Evolutionary conservation across 2,888 invertebrate genomes (phyloP).

Genomic region (Lasius platythorax): DNA sequence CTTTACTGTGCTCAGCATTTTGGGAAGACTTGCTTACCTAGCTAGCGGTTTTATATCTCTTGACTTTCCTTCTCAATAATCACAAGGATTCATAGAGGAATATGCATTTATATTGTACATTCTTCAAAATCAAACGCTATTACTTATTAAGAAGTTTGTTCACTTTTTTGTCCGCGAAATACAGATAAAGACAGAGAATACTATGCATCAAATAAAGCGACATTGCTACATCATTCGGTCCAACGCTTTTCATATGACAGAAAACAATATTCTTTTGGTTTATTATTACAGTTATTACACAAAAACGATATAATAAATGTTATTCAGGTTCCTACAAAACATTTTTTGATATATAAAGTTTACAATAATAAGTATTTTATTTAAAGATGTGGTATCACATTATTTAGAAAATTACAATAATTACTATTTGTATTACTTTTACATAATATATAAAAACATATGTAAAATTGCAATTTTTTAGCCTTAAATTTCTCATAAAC

Average conservation of each 20-base stretch:
- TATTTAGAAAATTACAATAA: neutral
- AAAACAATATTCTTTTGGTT: neutral
- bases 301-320: neutral
- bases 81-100: neutral
- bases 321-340: neutral
- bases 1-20: constrained; percentile 59
- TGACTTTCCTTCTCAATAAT: constrained; percentile 44
- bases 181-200: neutral
- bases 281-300: neutral
- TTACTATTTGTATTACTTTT: neutral
- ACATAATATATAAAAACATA: neutral
- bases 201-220: neutral
- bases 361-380: neutral
- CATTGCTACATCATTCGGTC: neutral
- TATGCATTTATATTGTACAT: constrained; percentile 10
- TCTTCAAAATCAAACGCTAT: neutral
- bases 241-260: too few relatives aligned
- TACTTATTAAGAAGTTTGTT: neutral
- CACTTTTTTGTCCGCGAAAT: neutral
- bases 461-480: neutral
- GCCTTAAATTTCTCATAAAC: too few relatives aligned
- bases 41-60: constrained; percentile 51
- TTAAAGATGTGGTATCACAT: neutral
- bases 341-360: neutral
- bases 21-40: constrained; percentile 67